Base-by-base conservation (phyloP, 30 jellyfish, hydroid and myxozoan genomes). In the Aurelia aurita complex sp. Pacific region DNA sequence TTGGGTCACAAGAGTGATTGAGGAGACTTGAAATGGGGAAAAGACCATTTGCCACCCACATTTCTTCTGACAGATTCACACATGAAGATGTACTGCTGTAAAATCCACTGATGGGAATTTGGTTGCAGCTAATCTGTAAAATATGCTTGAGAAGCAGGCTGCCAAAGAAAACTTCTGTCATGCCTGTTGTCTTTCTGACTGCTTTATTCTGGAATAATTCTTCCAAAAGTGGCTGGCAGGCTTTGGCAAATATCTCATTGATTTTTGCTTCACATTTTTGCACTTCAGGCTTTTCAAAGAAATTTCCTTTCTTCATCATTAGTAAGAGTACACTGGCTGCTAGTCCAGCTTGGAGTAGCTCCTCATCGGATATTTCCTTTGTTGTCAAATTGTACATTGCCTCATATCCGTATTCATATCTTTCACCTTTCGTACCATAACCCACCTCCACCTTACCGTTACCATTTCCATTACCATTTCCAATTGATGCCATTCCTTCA, bases 1-100 rank as follows among this genome's bases (percentile, higher is more conserved):
- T 79, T 14, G 98, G 97, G 68, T 88, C 96, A 77, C 98, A 94
- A 0, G 98, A 94, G 74, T 94, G 98, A 68, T 94, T 94, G 70
- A 94, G 46, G 70, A 94, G 55, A 67, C 94, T 77, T 15, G 95
- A 85, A 59, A 89, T 78, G 4, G 97, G 96, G 85, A 88, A 94
- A 19, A 94, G 73, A 2, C 92, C 98, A 43, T 97, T 88, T 38
- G 96, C 98, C 1, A 88, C 36, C 10, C 97, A 92, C 54, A 66
- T 74, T 71, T 94, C 95, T 32, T 74, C 86, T 29, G 79, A 84
- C 42, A 85, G 90, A 18, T 51, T 52, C 3, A 94, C 81, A 51
- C n/a, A 64, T 68, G 92, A 76, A 46, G 57, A 46, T 46, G 1
- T 46, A 46, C 57, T 46, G 57, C 57, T 6, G 15, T 9, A 65